Evolutionary conservation across 2,797 vertebrate genomes (phyloP).

Genomic region (Microhierax caerulescens): DNA sequence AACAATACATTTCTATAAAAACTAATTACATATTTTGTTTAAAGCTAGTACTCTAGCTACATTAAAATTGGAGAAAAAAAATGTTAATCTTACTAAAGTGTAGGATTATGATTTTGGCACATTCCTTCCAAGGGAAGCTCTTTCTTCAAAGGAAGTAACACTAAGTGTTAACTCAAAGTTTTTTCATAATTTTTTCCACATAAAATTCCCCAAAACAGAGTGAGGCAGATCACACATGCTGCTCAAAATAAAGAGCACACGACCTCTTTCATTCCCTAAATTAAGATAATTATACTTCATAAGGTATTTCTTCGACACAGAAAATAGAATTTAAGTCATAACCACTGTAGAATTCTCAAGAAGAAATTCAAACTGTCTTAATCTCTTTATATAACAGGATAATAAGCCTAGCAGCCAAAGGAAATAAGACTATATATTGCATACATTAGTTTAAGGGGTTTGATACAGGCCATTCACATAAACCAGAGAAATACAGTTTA

Average conservation of each 20-base stretch:
- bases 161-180: not conserved
- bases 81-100: not conserved
- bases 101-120: not conserved
- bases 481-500: not conserved
- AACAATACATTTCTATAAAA: not conserved
- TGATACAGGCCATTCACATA: not conserved
- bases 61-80: not conserved
- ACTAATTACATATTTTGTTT: not conserved
- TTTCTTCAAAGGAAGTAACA: not conserved
- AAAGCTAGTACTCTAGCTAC: not conserved
- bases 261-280: not conserved
- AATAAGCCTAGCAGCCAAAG: not conserved
- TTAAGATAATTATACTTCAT: not conserved
- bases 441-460: not conserved
- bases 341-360: not conserved
- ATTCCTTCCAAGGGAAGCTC: not conserved
- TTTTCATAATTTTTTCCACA: not conserved
- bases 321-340: not conserved
- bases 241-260: not conserved
- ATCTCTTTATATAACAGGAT: not conserved
- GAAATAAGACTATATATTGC: not conserved
- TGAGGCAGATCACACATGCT: not conserved
- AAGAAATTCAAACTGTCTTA: not conserved
- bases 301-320: not conserved
- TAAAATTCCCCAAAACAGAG: not conserved